phyloP scores from a whole-genome alignment of 2,113 vertebrate species.

The Istiophorus platypterus region DNA sequence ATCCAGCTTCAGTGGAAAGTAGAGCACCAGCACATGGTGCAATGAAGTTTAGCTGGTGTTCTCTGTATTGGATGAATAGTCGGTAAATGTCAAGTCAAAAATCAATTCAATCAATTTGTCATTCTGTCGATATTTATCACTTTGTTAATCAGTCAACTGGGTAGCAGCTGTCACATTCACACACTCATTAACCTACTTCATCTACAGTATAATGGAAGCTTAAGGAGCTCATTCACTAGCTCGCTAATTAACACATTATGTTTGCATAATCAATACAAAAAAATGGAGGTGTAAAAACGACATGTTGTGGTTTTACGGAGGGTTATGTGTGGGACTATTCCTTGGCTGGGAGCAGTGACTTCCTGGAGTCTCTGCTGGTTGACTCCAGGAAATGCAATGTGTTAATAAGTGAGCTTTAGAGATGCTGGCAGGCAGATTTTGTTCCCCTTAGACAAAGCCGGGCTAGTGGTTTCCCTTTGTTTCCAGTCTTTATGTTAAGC shows the following conservation, averaged over 20 bases:
- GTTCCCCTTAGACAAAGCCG: neutral
- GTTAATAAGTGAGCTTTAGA: slow-evolving; percentile 33
- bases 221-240: slow-evolving; percentile 34
- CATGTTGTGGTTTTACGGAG: neutral
- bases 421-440: slow-evolving; percentile 4
- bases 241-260: slow-evolving; percentile 29
- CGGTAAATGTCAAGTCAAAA: slow-evolving; percentile 41
- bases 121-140: slow-evolving; percentile 69
- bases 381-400: slow-evolving; percentile 9
- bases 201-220: slow-evolving; percentile 44
- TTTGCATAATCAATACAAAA: slow-evolving; percentile 37
- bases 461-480: neutral
- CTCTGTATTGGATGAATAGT: slow-evolving; percentile 18
- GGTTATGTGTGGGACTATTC: slow-evolving; percentile 17
- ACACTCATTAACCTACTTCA: slow-evolving; percentile 64
- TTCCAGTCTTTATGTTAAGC: neutral
- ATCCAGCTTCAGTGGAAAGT: slow-evolving; percentile 56
- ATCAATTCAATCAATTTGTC: slow-evolving; percentile 63
- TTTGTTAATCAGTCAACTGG: slow-evolving; percentile 58
- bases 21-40: slow-evolving; percentile 49
- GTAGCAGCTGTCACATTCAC: slow-evolving; percentile 68
- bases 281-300: slow-evolving; percentile 27
- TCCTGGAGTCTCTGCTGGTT: slow-evolving; percentile 41
- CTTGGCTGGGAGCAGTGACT: slow-evolving; percentile 18
- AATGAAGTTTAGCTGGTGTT: slow-evolving; percentile 37